These are phyloP conservation scores for Ophion ellenae DNA, from an alignment of 2,888 invertebrate genomes.

Conservation along the genomic window DNA sequence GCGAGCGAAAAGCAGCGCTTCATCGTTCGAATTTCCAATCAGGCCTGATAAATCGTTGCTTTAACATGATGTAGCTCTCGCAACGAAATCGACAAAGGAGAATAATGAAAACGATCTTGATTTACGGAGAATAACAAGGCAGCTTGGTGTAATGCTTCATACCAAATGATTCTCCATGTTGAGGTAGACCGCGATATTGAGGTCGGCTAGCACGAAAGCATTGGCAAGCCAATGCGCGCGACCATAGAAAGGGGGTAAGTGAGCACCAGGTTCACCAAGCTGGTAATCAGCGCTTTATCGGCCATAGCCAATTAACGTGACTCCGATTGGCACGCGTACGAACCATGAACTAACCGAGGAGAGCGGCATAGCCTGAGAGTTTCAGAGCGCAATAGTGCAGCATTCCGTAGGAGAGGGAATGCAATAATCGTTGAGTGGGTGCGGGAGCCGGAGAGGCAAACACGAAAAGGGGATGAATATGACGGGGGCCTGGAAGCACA, in stretches of 20 bases:
- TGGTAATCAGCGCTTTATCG: slow-evolving; percentile 81
- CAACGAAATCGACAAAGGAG: background rate
- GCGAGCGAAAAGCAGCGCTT: background rate
- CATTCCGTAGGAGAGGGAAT: slow-evolving; percentile 44
- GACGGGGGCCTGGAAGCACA: slow-evolving; percentile 7
- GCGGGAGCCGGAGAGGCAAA: slow-evolving; percentile 11
- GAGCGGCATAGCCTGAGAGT: slow-evolving; percentile 38
- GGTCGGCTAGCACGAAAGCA: slow-evolving; percentile 27
- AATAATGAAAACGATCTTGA: slow-evolving; percentile 10
- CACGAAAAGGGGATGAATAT: slow-evolving; percentile 23
- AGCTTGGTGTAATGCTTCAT: slow-evolving; percentile 38
- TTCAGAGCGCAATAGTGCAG: slow-evolving; percentile 44
- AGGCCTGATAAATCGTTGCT: background rate
- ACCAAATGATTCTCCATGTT: slow-evolving; percentile 33
- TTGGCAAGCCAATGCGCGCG: slow-evolving; percentile 38
- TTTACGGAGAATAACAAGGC: slow-evolving; percentile 39
- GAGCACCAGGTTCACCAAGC: slow-evolving; percentile 70
- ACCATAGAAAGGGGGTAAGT: slow-evolving; percentile 41
- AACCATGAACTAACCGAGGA: slow-evolving; percentile 67
- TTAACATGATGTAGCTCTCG: background rate
- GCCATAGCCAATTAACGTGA: slow-evolving; percentile 79
- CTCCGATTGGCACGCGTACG: slow-evolving; percentile 79
- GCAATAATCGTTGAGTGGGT: slow-evolving; percentile 26
- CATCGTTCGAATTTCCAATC: slow-evolving; percentile 7
- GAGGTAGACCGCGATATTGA: slow-evolving; percentile 35